Percentiles rank a stretch among this genome's conserved stretches.
Conservation (phyloP, 2,888 invertebrate genomes). For the Sarcophaga subvicina region DNA sequence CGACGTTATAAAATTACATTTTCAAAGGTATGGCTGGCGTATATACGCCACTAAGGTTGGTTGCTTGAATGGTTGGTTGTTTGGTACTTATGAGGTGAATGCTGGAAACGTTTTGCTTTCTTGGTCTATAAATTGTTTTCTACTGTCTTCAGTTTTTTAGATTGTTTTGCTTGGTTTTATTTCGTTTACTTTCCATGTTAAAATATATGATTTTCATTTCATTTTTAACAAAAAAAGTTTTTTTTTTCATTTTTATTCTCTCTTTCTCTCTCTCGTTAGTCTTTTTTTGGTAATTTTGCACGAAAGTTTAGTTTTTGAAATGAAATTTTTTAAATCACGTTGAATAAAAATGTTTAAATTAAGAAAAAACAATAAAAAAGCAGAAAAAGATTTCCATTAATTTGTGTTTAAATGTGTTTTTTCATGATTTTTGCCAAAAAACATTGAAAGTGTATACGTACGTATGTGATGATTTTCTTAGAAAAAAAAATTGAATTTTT, state of each 20-base stretch:
- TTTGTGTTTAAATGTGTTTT: not conserved
- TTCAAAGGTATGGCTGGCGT: not conserved
- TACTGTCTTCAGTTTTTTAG: not conserved
- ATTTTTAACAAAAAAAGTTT: not conserved
- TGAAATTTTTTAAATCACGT: constrained; percentile 25
- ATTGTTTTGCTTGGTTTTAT: not conserved
- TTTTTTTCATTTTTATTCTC: not conserved
- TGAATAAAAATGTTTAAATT: constrained; percentile 13
- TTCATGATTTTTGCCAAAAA: not conserved
- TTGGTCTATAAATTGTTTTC: not conserved
- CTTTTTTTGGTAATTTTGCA: not conserved
- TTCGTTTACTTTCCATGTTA: constrained; percentile 31
- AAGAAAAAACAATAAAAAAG: constrained; percentile 24
- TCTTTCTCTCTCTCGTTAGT: not conserved
- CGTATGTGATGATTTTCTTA: not conserved
- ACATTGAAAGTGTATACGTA: not conserved
- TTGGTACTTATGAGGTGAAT: not conserved
- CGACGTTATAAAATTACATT: not conserved
- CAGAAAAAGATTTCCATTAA: not conserved
- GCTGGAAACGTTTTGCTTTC: not conserved
- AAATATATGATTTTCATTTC: constrained; percentile 34
- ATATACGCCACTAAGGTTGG: too few species aligned
- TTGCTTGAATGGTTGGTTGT: not conserved
- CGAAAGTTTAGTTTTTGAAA: constrained; percentile 1
- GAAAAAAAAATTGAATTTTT: not conserved